Base-by-base conservation (phyloP, 2,888 invertebrate genomes). In the Podotricha telesiphe region DNA sequence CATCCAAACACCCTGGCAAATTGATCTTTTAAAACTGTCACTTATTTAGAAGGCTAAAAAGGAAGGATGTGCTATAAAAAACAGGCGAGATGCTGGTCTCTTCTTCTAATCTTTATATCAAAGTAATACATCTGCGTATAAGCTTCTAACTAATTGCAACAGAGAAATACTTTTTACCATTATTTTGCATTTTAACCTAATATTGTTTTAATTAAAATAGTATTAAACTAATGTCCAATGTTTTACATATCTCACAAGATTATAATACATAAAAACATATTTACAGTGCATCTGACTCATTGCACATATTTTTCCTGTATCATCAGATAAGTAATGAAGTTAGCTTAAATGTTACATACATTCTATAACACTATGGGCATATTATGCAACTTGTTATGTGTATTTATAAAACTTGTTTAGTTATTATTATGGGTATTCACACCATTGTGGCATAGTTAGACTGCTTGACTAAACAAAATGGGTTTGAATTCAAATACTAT, bases 301-400 rank as follows among this genome's bases (percentile, higher is more conserved):
- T 37, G 48, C 15, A 11, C 48, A 55, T n/a, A 70, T 59, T 68
- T 47, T 74, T 70, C 63, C 53, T 64, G 51, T 58, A 55, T 20
- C 51, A 61, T 56, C 48, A 56, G 50, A 53, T 53, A 64, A 13
- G 28, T 22, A 22, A 48, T 59, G 19, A 10, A 19, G 37, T 19
- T 61, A 65, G 58, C 65, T 22, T 28, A 50, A 13, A 48, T 20
- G 17, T 42, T 48, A 45, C 63, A 22, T 22, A 59, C 45, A 28
- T 45, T 45, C 11, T 59, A 37, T 55, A 34, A 55, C 34, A 17
- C 1, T 55, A 55, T 55, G 34, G 5, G 10, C 34, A 55, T 55
- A 55, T 55, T 55, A 34, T 55, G 34, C 34, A 55, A 55, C 55
- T 17, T 17, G 17, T 55, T 37, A 37, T 37, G n/a, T 17, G 17